Base-by-base conservation (phyloP, 1,140 invertebrate genomes). In the Trachymyrmex septentrionalis region DNA sequence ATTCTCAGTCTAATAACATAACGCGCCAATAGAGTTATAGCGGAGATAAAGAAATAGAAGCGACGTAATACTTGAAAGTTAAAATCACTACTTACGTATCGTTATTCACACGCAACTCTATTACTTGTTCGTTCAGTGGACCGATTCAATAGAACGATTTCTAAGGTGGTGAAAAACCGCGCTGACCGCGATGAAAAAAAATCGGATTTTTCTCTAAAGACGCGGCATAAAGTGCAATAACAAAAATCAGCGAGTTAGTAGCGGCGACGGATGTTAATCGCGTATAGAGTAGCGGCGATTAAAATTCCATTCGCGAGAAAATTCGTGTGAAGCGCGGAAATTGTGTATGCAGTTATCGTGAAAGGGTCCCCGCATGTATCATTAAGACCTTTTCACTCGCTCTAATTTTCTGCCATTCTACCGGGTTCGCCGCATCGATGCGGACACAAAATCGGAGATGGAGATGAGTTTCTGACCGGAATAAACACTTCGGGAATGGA, bases 401-500 rank as follows among this genome's bases (percentile, higher is more conserved):
- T 69, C 48, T 19, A 50, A 55, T 67, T 86, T 67, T 19, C 55
- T 48, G 48, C 4, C 21, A 64, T 66, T 53, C 44, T 21, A 9
- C 14, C 38, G 34, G 24, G 12, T 30, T 9, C 53, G 21, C 38
- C 34, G 24, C 48, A 16, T 3, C 14, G 48, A 19, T 48, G 69
- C 24, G 61, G 44, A 63, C 12, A 38, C 80, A 21, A 84, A 66
- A 66, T 44, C 50, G 48, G 77, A 86, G 76, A 30, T 71, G 59
- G 21, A 86, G 59, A 88, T 57, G 81, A 67, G 57, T 50, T 55
- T 38, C 63, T 75, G 80, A 87, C 77, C 86, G 87, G 85, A 90
- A 90, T 87, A 87, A 89, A 90, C 81, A 69, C 72, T 75, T 88
- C 50, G 69, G 63, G 34, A 87, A 80, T 81, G 38, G 64, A 89